Evolutionary conservation across 1,140 invertebrate genomes (phyloP).

Genomic region (Drosophila malerkotliana): DNA sequence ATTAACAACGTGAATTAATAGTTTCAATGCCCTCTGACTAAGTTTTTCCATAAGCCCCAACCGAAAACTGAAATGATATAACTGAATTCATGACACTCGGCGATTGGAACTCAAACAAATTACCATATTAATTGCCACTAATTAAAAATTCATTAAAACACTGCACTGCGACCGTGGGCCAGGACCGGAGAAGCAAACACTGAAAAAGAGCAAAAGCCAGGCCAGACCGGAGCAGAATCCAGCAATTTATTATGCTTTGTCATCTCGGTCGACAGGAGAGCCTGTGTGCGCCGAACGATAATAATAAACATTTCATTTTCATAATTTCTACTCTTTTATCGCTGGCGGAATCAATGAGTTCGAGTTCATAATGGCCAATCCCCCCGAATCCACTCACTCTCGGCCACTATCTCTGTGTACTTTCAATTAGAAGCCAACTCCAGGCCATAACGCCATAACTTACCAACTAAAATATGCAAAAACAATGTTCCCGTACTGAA

Average conservation of each 20-base stretch:
- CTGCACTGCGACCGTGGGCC: constrained; percentile 37
- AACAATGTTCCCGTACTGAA: constrained; percentile 47
- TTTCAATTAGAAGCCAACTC: constrained; percentile 79
- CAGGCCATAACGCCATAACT: constrained; percentile 75
- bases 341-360: constrained; percentile 72
- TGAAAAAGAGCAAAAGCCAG: constrained; percentile 32
- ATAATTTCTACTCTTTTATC: constrained; percentile 63
- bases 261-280: constrained; percentile 58
- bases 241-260: constrained; percentile 80
- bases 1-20: background rate
- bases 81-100: constrained; percentile 18
- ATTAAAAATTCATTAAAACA: constrained; percentile 81
- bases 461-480: constrained; percentile 76
- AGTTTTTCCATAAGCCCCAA: constrained; percentile 1
- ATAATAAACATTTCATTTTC: constrained; percentile 79
- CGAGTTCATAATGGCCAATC: constrained; percentile 38
- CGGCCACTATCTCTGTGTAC: constrained; percentile 55
- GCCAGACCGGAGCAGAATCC: constrained; percentile 32
- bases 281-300: constrained; percentile 66
- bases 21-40: background rate
- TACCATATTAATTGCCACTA: constrained; percentile 82
- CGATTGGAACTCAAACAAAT: constrained; percentile 74
- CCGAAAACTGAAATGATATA: constrained; percentile 1
- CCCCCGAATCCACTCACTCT: background rate
- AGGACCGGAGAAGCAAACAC: constrained; percentile 10